Conservation (phyloP, 2,888 invertebrate species). For the Parnassius mnemosyne region DNA sequence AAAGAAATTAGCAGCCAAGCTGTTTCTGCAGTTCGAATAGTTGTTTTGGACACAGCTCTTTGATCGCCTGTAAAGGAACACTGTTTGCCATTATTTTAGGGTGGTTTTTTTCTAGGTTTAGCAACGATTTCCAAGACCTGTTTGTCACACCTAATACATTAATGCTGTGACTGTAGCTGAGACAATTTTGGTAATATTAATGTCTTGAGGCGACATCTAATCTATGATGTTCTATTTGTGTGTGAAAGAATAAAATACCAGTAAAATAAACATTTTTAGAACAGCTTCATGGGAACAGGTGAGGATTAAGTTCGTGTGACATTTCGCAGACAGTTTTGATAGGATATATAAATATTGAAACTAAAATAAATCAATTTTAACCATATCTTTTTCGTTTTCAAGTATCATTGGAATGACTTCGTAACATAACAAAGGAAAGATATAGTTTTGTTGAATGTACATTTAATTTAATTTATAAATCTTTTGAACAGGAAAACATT, state of each 20-base stretch:
- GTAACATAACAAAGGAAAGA: conserved; percentile 46
- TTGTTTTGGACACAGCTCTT: conserved; percentile 44
- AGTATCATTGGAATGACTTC: conserved; percentile 49
- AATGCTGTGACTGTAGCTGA: conserved; percentile 68
- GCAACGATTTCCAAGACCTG: conserved; percentile 61
- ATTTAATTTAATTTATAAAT: conserved; percentile 36
- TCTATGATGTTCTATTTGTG: conserved; percentile 74
- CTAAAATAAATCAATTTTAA: conserved; percentile 47
- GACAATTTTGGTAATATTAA: conserved; percentile 71
- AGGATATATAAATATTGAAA: conserved; percentile 49
- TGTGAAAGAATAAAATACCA: conserved; percentile 74
- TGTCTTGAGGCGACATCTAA: conserved; percentile 71
- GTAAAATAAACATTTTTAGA: conserved; percentile 77
- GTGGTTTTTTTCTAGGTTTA: conserved; percentile 80
- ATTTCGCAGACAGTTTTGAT: conserved; percentile 51
- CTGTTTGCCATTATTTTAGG: conserved; percentile 70
- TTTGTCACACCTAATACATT: conserved; percentile 56
- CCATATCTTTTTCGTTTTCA: conserved; percentile 40
- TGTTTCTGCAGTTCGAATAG: conserved; percentile 44
- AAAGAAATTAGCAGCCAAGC: conserved; percentile 51
- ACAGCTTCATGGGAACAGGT: conserved; percentile 78
- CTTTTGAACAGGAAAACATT: conserved; percentile 84
- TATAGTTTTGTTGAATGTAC: conserved; percentile 38
- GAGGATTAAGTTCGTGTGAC: conserved; percentile 76
- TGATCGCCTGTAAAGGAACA: conserved; percentile 43